Base-by-base conservation (phyloP, 1,140 invertebrate genomes). In the Wasmannia auropunctata region DNA sequence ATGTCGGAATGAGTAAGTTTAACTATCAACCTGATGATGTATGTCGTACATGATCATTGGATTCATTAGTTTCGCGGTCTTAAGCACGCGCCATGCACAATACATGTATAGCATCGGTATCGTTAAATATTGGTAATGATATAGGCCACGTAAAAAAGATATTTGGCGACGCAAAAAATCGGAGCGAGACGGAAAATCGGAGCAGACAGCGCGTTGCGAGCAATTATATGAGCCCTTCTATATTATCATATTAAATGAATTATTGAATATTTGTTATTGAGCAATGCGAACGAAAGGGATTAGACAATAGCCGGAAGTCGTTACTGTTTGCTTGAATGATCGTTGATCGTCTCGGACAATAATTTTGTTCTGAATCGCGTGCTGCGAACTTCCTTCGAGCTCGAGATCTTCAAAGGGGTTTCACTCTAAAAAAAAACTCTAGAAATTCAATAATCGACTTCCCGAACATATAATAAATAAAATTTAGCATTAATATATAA, bases 221-320 rank as follows among this genome's bases (percentile, higher is more conserved):
- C 14, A 75, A 75, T 75, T 75, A 58, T 75, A 58, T 25, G 72
- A 75, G 51, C 31, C 28, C 70, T 49, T 65, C 69, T 74, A 54
- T 37, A 37, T n/a, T 76, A 40, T 76, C 54, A 10, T 77, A 63
- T 62, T 63, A 77, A 77, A 62, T 76, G 25, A 62, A 63, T 63
- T 77, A 63, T 22, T n/a, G 25, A 63, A 43, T 63, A 63, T 58
- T 77, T 77, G 22, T 77, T 77, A 76, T 76, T 76, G 74, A 76
- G 74, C 54, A 76, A 76, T 76, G 74, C 74, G 54, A 76, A 76
- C 56, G 74, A 76, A 76, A 76, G 37, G 54, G 34, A 4, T n/a
- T 56, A 37, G 34, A 62, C 37, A 76, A 62, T 76, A 76, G 37
- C 37, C 25, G 22, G 25, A 76, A 43, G 54, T 31, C 16, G 22